Evolutionary conservation across 2,888 invertebrate species (phyloP), one percentile per base, ranked within the genome.

Genomic region (Caenorhabditis drosophilae): DNA sequence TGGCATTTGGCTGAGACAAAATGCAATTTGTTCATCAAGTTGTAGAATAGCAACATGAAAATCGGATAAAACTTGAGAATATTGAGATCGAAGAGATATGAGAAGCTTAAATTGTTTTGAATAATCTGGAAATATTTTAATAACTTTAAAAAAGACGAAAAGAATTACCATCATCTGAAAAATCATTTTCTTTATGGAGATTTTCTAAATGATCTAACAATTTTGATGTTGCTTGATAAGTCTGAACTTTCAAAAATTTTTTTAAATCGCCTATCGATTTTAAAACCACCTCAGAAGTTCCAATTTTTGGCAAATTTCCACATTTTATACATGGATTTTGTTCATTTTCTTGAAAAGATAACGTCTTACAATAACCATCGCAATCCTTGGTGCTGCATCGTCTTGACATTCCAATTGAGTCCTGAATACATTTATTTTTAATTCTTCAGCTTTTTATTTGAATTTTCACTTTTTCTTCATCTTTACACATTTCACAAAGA

Each of bases 41-140:
- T 47, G 50, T 6, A 62, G 48, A 12, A 62, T 62, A 16, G 56
- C 62, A 38, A 62, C 47, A 36, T 62, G 55, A 36, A 51, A 56
- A 22, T 51, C 47, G 6, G 62, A 49, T 18, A 62, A 46, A 11
- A 56, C 38, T 34, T 40, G 11, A 2, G 11, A 7, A 23, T 51
- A 55, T 20, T 51, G 45, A 12, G 15, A 7, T 0, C 51, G 61
- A n/a, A 55, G 40, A n/a, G 34, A 22, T 12, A 16, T 12, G 15
- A 60, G 53, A 15, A 31, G 18, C 9, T 3, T 3, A 41, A 42
- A 54, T 16, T n/a, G n/a, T n/a, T n/a, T n/a, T n/a, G n/a, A n/a
- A n/a, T n/a, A n/a, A n/a, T n/a, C n/a, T n/a, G n/a, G n/a, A n/a
- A n/a, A n/a, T n/a, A n/a, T n/a, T n/a, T n/a, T n/a, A n/a, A n/a